phyloP scores from a whole-genome alignment of 2,113 vertebrate species.

The Lophochroa leadbeateri region DNA sequence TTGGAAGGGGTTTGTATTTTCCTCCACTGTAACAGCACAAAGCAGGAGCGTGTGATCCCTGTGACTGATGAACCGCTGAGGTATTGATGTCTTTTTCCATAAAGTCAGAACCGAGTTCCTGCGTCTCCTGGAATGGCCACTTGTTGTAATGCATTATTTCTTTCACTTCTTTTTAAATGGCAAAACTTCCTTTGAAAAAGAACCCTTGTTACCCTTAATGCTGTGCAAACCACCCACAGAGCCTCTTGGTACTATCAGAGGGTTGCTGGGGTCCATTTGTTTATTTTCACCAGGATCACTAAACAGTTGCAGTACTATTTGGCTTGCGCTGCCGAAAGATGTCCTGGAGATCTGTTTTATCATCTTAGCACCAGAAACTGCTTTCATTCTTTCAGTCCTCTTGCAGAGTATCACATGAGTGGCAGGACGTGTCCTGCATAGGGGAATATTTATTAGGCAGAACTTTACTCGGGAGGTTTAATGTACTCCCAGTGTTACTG shows the following conservation, averaged over 20 bases:
- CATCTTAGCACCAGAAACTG: not conserved
- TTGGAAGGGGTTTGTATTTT: not conserved
- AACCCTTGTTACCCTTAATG: not conserved
- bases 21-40: not conserved
- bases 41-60: slow-evolving; percentile 4
- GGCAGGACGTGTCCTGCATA: not conserved
- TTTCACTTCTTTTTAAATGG: not conserved
- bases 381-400: not conserved
- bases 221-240: slow-evolving; percentile 52
- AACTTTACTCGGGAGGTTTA: not conserved
- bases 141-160: not conserved
- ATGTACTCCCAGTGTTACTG: not conserved
- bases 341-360: slow-evolving; percentile 54
- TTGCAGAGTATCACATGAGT: not conserved
- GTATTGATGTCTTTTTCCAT: slow-evolving; percentile 36
- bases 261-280: not conserved
- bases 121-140: not conserved
- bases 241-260: not conserved
- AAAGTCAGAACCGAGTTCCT: not conserved
- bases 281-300: slow-evolving; percentile 36
- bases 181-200: slow-evolving; percentile 16
- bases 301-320: not conserved
- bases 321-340: slow-evolving; percentile 3
- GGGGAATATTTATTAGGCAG: not conserved
- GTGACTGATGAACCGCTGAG: slow-evolving; percentile 35